Base-by-base conservation (phyloP, 2,888 invertebrate genomes). In the Carpatolechia fugitivella region DNA sequence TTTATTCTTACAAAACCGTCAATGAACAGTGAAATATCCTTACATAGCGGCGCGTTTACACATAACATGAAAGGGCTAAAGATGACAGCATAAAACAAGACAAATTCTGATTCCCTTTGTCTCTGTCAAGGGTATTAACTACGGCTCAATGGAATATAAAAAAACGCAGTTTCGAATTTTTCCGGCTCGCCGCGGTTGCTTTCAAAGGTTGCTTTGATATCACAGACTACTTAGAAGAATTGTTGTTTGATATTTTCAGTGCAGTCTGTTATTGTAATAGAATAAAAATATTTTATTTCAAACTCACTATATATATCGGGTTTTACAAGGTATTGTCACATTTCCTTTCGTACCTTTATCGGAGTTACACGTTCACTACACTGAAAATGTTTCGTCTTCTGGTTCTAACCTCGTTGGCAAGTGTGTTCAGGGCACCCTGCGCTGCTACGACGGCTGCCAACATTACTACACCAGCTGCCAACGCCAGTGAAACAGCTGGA, bases 351-450 rank as follows among this genome's bases (percentile, higher is more conserved):
- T 3, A 41, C 18, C 18, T 41, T 11, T 41, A 18, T 41, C 40
- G 20, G 13, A 36, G 36, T 14, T 40, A 8, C 6, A 40, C 16
- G 16, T 10, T 14, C 7, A 40, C 16, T 16, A 16, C 14, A 41
- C 7, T 18, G 20, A 52, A 56, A 52, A 56, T 56, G 56, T 20
- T 49, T 29, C 52, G 52, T 38, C 18, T 53, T 40, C 60, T 86
- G 63, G 13, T 81, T 40, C 56, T 83, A 52, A 68, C 78, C 16
- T 61, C 73, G 49, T 44, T 78, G 30, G 55, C 73, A 18, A 68
- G 65, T 68, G 61, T 65, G 63, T 56, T 80, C 8, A 72, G 64
- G 56, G 58, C 62, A 18, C 61, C 62, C 48, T 67, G 62, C 58
- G 62, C 61, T 49, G 60, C 68, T 20, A 29, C 36, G n/a, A 20